Evolutionary conservation across 2,888 invertebrate genomes (phyloP).

Genomic region (Lithophane semibrunnea): DNA sequence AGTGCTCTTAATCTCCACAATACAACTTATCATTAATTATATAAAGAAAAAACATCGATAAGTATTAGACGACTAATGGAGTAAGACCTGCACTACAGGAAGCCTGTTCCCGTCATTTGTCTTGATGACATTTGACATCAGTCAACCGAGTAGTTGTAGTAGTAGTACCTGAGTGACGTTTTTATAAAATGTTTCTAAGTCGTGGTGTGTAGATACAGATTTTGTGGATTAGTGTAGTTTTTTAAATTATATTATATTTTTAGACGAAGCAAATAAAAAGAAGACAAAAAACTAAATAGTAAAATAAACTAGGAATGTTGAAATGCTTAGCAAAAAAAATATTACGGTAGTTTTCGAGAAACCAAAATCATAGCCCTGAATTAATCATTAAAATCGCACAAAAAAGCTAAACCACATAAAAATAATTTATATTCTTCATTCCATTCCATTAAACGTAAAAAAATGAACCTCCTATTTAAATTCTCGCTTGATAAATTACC

Average conservation of each 20-base stretch:
- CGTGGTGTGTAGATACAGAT: not conserved
- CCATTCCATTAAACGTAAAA: slow-evolving; percentile 47
- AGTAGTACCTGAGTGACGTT: slow-evolving; percentile 74
- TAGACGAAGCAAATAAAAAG: not conserved
- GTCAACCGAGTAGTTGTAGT: slow-evolving; percentile 80
- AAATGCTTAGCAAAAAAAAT: slow-evolving; percentile 23
- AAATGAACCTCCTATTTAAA: slow-evolving; percentile 49
- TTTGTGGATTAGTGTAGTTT: not conserved
- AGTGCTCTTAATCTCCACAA: slow-evolving; percentile 71
- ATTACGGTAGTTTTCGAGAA: slow-evolving; percentile 23
- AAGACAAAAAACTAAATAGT: not conserved
- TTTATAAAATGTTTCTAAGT: slow-evolving; percentile 29
- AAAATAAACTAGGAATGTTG: not conserved
- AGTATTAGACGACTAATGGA: slow-evolving; percentile 78
- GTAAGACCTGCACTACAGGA: slow-evolving; percentile 84
- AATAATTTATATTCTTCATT: slow-evolving; percentile 26
- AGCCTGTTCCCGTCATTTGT: slow-evolving; percentile 86
- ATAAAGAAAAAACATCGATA: slow-evolving; percentile 74
- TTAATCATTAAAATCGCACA: slow-evolving; percentile 51
- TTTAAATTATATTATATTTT: not conserved
- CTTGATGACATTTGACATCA: slow-evolving; percentile 89
- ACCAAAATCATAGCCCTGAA: slow-evolving; percentile 25
- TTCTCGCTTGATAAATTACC: slow-evolving; percentile 63
- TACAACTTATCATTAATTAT: slow-evolving; percentile 80
- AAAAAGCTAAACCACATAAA: slow-evolving; percentile 24